Evolutionary conservation across 2,797 vertebrate genomes (phyloP), one percentile per base, ranked within the genome.

Genomic region (Arctocebus calabarensis): DNA sequence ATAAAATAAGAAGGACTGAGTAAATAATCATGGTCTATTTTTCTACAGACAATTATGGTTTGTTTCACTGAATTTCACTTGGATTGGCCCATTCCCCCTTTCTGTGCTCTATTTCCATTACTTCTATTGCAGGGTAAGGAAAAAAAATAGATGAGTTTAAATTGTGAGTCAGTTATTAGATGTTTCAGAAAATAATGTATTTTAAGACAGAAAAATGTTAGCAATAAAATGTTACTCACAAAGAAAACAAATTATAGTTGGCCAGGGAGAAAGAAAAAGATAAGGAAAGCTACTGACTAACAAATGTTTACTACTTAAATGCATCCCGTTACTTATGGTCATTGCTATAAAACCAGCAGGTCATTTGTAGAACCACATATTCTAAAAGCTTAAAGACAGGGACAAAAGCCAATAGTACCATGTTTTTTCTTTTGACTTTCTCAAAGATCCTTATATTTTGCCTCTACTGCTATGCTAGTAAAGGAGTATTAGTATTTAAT

Each of bases 1-100:
- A 78, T n/a, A 19, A 92, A 78, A 84, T 75, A 77, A 82, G 66
- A 55, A 95, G 32, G 37, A 66, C n/a, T 81, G 52, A 66, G 52
- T 79, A 87, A 70, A 66, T 88, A 59, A 40, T 84, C 55, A 27
- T 73, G 9, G 22, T 71, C 8, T 20, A 43, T 48, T 59, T 78
- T 84, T 86, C 71, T 75, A 81, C 29, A 25, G 79, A 78, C 66
- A 96, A 81, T 52, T 79, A 48, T 52, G 2, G 3, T 29, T 71
- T 52, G 7, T 75, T 95, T 92, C 48, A n/a, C 27, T 78, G 52
- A 82, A 94, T 88, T 88, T 77, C 62, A 68, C 27, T 84, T 77
- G 40, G 37, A 88, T 37, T 84, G 45, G 17, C 52, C 20, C 29
- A 37, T 27, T 62, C 7, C 29, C 19, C 29, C 11, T 59, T 87